phyloP scores from a whole-genome alignment of 2,797 vertebrate species.

The Atherinosoma microstoma region DNA sequence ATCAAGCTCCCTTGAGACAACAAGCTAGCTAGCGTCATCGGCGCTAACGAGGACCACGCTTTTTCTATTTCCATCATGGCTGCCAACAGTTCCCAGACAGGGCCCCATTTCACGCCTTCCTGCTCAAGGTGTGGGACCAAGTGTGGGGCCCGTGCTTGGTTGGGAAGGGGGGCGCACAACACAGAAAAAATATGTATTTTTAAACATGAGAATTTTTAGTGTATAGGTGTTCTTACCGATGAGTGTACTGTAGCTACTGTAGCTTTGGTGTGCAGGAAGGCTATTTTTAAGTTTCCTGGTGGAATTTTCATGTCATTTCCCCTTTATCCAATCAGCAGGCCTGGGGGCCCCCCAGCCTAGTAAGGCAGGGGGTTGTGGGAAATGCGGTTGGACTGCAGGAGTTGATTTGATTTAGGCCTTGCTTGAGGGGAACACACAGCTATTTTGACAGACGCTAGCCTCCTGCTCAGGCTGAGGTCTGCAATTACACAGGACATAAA shows the following conservation, averaged over 20 bases:
- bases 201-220: slow-evolving; percentile 20
- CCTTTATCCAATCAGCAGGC: slow-evolving; percentile 62
- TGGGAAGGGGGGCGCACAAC: slow-evolving; percentile 30
- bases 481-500: slow-evolving; percentile 84
- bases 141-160: slow-evolving; percentile 49
- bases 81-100: slow-evolving; percentile 71
- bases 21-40: slow-evolving; percentile 60
- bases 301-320: slow-evolving; percentile 67
- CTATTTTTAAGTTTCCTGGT: slow-evolving; percentile 38
- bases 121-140: slow-evolving; percentile 71
- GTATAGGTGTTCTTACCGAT: slow-evolving; percentile 41
- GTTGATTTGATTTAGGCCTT: slow-evolving; percentile 78
- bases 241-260: slow-evolving; percentile 34
- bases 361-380: slow-evolving; percentile 72
- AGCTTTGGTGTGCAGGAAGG: slow-evolving; percentile 31
- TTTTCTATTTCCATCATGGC: slow-evolving; percentile 72
- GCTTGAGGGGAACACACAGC: slow-evolving; percentile 60
- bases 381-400: slow-evolving; percentile 55
- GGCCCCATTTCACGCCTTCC: slow-evolving; percentile 75
- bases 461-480: slow-evolving; percentile 78
- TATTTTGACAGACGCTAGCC: slow-evolving; percentile 79
- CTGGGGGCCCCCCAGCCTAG: slow-evolving; percentile 46
- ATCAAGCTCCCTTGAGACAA: slow-evolving; percentile 41
- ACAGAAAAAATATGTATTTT: slow-evolving; percentile 65
- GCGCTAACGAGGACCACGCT: slow-evolving; percentile 75